Evolutionary conservation across 2,113 vertebrate species (phyloP), one percentile per base, ranked within the genome.

Genomic region (Brienomyrus longianalis): DNA sequence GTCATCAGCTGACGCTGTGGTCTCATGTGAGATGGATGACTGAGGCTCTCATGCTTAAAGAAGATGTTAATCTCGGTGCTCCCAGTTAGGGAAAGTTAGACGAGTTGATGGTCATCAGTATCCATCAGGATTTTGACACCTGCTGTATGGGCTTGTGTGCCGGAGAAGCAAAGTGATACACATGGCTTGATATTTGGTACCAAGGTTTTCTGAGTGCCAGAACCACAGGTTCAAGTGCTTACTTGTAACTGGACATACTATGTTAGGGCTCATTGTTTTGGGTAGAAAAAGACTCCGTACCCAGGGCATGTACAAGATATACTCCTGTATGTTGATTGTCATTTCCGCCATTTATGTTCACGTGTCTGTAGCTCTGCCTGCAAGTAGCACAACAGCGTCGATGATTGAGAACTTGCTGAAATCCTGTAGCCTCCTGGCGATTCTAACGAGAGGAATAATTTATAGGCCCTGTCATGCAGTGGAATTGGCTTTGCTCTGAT

Each of bases 401-500:
- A 43, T 89, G 89, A 89, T 85, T 62, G 92, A 95, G 95, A 96
- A 95, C 92, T 94, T 93, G 93, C 93, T 95, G 95, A 95, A 95
- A 95, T 92, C 92, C 94, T 94, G 94, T 95, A 94, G 93, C 94
- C 93, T 95, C 93, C 95, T 95, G 94, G 93, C 95, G 94, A 95
- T 95, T 94, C 94, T 97, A 96, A 97, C 96, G 94, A 97, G 93
- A 94, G 96, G 94, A 96, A 96, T 97, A 97, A 97, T 96, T 96
- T 95, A 96, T 96, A 95, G 96, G 95, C 92, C 95, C 95, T 96
- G 96, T 96, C 95, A 95, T 95, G 93, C 94, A 94, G 93, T 94
- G 94, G 96, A 94, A 96, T 96, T 96, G 95, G 93, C 94, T 96
- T 94, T 94, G 94, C 93, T 96, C 95, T 96, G 95, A 96, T 95